A percentile compares a stretch with the other conserved stretches of the same genome.
Conservation (phyloP, 2,113 vertebrate species). For the Megaceryle maxima region DNA sequence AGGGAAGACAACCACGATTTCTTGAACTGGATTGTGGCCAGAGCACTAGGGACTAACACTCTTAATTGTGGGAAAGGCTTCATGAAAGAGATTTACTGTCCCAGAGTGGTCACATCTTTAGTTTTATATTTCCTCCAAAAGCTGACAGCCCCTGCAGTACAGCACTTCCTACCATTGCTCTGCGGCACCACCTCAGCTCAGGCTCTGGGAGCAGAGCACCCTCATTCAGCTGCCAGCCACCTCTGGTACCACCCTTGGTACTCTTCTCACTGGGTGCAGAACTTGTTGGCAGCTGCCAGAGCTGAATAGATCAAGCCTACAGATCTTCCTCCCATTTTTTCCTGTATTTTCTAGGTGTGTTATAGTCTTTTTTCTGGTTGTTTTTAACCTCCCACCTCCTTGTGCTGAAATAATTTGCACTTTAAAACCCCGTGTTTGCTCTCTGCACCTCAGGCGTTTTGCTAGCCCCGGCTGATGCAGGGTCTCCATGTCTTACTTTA, state of each 20-base stretch:
- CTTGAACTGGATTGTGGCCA: conserved; percentile 35
- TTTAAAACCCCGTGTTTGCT: neutral
- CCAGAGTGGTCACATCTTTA: conserved; percentile 64
- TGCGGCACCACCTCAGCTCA: neutral
- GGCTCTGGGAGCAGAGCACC: neutral
- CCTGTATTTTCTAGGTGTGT: neutral
- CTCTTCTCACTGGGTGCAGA: neutral
- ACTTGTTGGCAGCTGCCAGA: neutral
- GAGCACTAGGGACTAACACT: conserved; percentile 29
- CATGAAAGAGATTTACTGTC: conserved; percentile 65
- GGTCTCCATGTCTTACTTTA: neutral
- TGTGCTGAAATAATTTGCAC: neutral
- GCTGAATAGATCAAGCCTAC: neutral
- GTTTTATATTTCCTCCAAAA: conserved; percentile 65
- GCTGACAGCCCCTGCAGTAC: neutral
- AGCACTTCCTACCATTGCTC: conserved; percentile 18
- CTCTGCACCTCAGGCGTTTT: neutral
- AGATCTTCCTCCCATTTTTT: neutral
- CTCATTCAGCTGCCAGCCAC: accelerated
- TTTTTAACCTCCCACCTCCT: neutral
- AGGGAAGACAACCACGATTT: neutral
- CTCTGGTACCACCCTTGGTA: neutral
- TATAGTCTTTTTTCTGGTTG: neutral
- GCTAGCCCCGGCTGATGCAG: accelerated
- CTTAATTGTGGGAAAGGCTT: conserved; percentile 66